Evolutionary conservation across 2,797 vertebrate genomes (phyloP).

Genomic region (Tenualosa ilisha): DNA sequence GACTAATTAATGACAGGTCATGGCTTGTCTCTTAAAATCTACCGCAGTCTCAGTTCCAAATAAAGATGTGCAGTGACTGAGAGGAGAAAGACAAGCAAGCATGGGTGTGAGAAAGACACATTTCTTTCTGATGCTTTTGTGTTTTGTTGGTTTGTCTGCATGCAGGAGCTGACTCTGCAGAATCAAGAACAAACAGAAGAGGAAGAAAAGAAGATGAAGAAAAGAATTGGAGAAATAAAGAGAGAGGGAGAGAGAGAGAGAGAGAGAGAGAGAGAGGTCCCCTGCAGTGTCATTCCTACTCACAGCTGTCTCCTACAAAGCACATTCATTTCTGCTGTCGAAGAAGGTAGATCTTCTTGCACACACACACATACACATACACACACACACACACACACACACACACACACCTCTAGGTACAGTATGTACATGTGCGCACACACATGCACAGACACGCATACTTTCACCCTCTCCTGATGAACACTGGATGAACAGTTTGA

Average conservation of each 20-base stretch:
- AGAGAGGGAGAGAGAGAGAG: not conserved
- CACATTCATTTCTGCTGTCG: too few relatives aligned
- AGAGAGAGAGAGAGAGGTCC: not conserved
- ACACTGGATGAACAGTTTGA: slow-evolving; percentile 53
- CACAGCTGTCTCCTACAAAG: too few relatives aligned
- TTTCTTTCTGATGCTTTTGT: not conserved
- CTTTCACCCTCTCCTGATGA: not conserved
- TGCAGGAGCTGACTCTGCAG: not conserved
- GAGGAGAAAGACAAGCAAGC: not conserved
- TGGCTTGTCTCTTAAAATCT: not conserved
- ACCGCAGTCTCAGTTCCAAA: not conserved
- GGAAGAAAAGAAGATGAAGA: not conserved
- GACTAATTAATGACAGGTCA: not conserved
- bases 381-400: not conserved
- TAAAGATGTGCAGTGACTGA: not conserved
- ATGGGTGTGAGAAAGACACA: not conserved
- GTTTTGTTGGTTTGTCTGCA: not conserved
- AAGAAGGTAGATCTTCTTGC: too few relatives aligned
- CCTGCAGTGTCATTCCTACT: too few relatives aligned
- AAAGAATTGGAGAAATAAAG: not conserved
- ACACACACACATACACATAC: not conserved
- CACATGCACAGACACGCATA: not conserved
- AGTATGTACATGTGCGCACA: not conserved
- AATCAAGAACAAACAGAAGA: not conserved
- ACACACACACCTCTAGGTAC: not conserved